Base-by-base conservation (phyloP, 2,797 vertebrate species). In the Sphaeramia orbicularis region DNA sequence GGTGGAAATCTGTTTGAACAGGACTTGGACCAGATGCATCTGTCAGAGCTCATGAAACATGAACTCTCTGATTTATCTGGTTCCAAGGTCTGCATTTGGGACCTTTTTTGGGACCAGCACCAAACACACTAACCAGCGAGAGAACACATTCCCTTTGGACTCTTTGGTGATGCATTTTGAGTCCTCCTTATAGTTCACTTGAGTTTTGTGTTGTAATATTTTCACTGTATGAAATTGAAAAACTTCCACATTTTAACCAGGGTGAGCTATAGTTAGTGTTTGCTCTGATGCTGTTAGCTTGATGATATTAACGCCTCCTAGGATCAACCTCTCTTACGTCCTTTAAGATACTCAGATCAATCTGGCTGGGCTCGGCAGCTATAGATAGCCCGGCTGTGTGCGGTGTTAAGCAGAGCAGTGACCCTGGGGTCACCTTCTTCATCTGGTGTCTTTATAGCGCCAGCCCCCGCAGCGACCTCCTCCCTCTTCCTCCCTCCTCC, bases 361-460 rank as follows among this genome's bases (percentile, higher is more conserved):
- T 81, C 52, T 30, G 54, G 24, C 59, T n/a, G 21, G 35, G 71
- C 78, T 60, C 44, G 11, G 57, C 49, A 15, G 72, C 76, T 79
- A 74, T 70, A 73, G 70, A 85, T 76, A 84, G 78, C 58, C 66
- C 10, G 7, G 67, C 73, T 78, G 66, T 76, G 70, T 75, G 71
- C 13, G 62, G 67, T 32, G 55, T 80, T 78, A 72, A 81, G 69
- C 61, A 79, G 80, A 81, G 80, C 42, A 15, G 40, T 81, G 85
- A 90, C 86, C 83, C 54, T 2, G 38, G 81, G 83, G 83, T 89
- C 37, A 10, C 67, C 72, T 71, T 69, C 74, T 73, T 82, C 80
- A 77, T 85, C 81, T 84, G 27, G 73, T 84, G 88, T 87, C 86
- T 90, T 90, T 85, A 84, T 84, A 73, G 54, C 9, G 3, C 58